Base-by-base conservation (phyloP, 2,797 vertebrate genomes). In the Argyrosomus regius region DNA sequence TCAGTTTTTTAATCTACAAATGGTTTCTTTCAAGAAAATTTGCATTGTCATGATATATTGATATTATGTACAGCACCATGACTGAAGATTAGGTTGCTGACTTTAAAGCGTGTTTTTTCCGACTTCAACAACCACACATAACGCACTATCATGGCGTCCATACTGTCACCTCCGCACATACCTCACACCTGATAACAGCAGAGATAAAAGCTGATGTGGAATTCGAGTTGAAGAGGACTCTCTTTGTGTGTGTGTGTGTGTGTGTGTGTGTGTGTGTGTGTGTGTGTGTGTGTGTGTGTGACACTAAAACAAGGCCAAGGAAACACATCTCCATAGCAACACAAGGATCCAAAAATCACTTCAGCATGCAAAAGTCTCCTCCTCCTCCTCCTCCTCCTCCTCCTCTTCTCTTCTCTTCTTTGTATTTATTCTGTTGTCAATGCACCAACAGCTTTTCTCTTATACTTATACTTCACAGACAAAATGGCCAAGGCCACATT, bases 181-280 rank as follows among this genome's bases (percentile, higher is more conserved):
- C 41, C 78, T 63, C 77, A 84, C 83, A 87, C 85, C 88, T 88
- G 85, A 90, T 69, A 91, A 79, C 68, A 53, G 61, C 5, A 22
- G 0, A 71, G 83, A 85, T 85, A 93, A 68, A 75, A 70, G 53
- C 48, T 64, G 78, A 48, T 56, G 57, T 73, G 31, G 14, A 62
- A 63, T 58, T 60, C 41, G 11, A 54, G 50, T 13, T 72, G 20
- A 62, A 54, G 50, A 54, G 57, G 28, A 26, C 31, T 24, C 1
- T 61, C 7, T 69, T 49, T 53, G 71, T 70, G 52, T 71, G 54
- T 45, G 49, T 67, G 60, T 62, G 48, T 64, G 41, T 45, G 14
- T 26, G 28, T 43, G 63, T 45, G 66, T 68, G 50, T 43, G 26
- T 57, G 63, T 59, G 46, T 53, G 58, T n/a, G n/a, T 62, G 48